Evolutionary conservation across 2,888 invertebrate genomes (phyloP).

Genomic region (Esperia sulphurella): DNA sequence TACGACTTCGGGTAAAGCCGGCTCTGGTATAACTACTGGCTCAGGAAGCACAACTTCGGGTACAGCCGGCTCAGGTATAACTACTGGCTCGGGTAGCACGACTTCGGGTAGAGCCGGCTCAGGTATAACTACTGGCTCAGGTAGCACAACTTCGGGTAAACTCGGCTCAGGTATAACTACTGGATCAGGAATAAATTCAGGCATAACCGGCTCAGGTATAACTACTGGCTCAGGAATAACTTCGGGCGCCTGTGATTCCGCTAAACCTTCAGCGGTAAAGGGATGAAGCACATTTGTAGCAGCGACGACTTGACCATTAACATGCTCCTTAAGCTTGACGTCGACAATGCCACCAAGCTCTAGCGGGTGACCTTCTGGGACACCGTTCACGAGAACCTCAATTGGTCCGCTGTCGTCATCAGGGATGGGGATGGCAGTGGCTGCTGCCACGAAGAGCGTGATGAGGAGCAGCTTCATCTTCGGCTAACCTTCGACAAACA

Average conservation of each 20-base stretch:
- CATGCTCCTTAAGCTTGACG: constrained; percentile 44
- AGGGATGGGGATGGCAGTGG: constrained; percentile 38
- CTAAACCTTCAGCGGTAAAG: constrained; percentile 44
- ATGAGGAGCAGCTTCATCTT: constrained; percentile 53
- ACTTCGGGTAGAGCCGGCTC: constrained; percentile 6
- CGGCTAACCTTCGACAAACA: constrained; percentile 27
- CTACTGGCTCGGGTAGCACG: constrained; percentile 5
- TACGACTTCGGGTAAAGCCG: constrained; percentile 11
- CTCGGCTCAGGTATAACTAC: not conserved
- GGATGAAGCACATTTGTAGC: constrained; percentile 43
- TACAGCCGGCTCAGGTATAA: constrained; percentile 1
- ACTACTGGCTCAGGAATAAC: constrained; percentile 10
- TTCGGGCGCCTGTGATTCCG: constrained; percentile 27
- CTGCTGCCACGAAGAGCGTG: constrained; percentile 46
- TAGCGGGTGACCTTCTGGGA: constrained; percentile 44
- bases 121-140: constrained; percentile 8
- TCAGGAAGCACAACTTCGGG: constrained; percentile 1
- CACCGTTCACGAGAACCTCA: constrained; percentile 51
- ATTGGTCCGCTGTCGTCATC: constrained; percentile 37
- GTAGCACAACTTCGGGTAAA: constrained; percentile 7
- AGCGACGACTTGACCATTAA: constrained; percentile 32
- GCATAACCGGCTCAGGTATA: constrained; percentile 6
- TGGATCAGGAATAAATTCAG: constrained; percentile 11
- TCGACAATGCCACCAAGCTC: constrained; percentile 43
- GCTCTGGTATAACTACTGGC: constrained; percentile 7